phyloP scores from a whole-genome alignment of 2,888 invertebrate species.

The Apantesis nais region DNA sequence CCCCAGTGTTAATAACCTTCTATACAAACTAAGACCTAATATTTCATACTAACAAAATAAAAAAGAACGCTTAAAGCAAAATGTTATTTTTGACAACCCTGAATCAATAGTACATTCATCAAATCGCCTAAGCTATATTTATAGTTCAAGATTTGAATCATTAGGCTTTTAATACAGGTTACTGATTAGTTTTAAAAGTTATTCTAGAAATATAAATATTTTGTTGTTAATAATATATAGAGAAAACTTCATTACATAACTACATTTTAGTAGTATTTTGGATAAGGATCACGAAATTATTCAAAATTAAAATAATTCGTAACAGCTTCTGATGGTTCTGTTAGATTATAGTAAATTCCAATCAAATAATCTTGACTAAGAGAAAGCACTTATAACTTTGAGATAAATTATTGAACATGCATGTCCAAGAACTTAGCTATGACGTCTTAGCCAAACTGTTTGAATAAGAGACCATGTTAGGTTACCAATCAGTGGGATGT shows the following conservation, averaged over 20 bases:
- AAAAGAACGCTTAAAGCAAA: background rate
- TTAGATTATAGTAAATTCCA: no score
- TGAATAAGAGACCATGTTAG: no score
- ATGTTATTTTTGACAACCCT: background rate
- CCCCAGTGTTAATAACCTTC: no score
- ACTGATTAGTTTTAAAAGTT: background rate
- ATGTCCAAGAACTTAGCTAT: no score
- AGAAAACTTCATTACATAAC: background rate
- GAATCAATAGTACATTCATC: background rate
- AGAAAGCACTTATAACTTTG: no score
- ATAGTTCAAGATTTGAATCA: background rate
- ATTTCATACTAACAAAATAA: background rate
- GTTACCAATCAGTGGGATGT: no score
- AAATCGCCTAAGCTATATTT: background rate
- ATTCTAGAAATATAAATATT: background rate
- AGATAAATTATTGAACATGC: no score
- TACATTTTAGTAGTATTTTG: background rate
- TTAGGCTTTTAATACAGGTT: background rate
- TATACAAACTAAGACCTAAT: no score
- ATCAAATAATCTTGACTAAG: no score
- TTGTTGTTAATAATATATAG: slow-evolving; percentile 1
- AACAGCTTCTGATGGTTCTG: no score
- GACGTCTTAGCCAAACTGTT: no score
- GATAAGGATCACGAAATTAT: background rate
- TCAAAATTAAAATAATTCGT: no score